Conservation (phyloP, 2,797 vertebrate species). For the Knipowitschia caucasica region DNA sequence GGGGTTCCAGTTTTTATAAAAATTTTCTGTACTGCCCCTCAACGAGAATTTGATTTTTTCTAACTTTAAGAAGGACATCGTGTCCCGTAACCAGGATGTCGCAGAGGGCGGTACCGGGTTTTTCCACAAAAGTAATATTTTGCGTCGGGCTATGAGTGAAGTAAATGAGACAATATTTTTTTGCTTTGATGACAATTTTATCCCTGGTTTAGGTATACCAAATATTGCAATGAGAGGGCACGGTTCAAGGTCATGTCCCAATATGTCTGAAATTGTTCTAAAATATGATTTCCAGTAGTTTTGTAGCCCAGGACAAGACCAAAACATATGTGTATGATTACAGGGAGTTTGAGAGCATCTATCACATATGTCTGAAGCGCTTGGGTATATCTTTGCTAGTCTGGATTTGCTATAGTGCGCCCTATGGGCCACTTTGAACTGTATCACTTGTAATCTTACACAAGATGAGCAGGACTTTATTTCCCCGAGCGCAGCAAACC, state of each 20-base stretch:
- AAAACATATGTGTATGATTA: too few relatives aligned
- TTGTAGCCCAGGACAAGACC: too few relatives aligned
- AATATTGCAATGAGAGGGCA: background rate
- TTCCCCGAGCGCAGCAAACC: background rate
- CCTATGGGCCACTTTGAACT: constrained; percentile 3
- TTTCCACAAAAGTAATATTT: too few relatives aligned
- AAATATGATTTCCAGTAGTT: background rate
- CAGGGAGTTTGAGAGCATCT: too few relatives aligned
- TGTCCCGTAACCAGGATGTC: background rate
- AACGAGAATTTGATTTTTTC: background rate
- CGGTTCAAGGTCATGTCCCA: background rate
- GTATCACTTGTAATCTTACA: constrained; percentile 1
- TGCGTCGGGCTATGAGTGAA: too few relatives aligned
- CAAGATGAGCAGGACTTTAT: constrained; percentile 2
- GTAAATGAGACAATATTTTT: too few relatives aligned
- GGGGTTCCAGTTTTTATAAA: too few relatives aligned
- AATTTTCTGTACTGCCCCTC: too few relatives aligned
- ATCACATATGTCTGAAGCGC: background rate
- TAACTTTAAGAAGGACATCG: background rate
- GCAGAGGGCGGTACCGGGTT: background rate
- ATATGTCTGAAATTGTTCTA: background rate
- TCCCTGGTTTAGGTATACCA: background rate
- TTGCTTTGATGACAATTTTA: background rate
- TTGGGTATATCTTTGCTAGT: background rate
- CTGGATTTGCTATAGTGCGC: too few relatives aligned